phyloP scores from a whole-genome alignment of 2,888 invertebrate species.

The Lumbricus terrestris region DNA sequence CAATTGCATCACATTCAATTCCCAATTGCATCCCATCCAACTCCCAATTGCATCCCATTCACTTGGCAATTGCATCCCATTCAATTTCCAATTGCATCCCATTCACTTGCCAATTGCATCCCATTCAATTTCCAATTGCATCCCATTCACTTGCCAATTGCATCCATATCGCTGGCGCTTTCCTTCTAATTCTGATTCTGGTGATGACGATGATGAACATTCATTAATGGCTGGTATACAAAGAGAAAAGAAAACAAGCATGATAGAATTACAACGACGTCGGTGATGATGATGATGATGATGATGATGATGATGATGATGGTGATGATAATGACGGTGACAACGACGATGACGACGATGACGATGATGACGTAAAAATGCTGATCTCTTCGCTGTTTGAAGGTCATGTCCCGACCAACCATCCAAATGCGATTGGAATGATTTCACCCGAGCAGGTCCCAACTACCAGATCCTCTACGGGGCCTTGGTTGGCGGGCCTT shows the following conservation, averaged over 20 bases:
- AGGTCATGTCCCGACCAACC: conserved; percentile 48
- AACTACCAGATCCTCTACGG: conserved; percentile 51
- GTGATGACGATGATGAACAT: not conserved
- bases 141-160: not conserved
- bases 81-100: not conserved
- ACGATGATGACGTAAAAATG: not conserved
- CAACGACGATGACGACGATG: not conserved
- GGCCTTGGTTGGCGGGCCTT: conserved; percentile 54
- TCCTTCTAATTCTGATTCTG: too few species aligned
- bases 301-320: not conserved
- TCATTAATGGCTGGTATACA: not conserved
- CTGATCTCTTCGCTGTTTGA: not conserved
- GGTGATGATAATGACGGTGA: not conserved
- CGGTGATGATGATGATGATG: too few species aligned
- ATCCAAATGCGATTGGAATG: conserved; percentile 46
- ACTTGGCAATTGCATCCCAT: too few species aligned
- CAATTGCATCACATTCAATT: too few species aligned
- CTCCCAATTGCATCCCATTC: too few species aligned
- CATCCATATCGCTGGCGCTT: too few species aligned
- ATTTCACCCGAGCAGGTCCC: conserved; percentile 41
- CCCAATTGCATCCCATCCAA: too few species aligned
- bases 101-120: too few species aligned
- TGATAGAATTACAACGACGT: too few species aligned
- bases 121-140: not conserved
- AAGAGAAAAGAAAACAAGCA: not conserved